These are phyloP conservation scores for Lepeophtheirus nordmannii DNA, from an alignment of 2,888 invertebrate species.

Conservation along the genomic window DNA sequence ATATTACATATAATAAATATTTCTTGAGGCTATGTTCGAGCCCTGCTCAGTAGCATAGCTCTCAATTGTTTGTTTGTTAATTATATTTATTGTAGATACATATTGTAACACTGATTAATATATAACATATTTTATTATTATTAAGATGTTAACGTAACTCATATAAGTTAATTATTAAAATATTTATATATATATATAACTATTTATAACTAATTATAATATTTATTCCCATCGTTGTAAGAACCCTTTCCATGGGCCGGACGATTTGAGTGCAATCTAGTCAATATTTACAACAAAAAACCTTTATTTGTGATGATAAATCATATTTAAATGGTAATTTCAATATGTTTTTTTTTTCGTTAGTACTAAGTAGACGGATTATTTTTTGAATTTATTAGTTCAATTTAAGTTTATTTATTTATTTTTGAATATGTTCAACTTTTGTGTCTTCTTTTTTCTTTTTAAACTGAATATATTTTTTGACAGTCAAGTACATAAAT, in stretches of 20 bases:
- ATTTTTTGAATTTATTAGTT: background rate
- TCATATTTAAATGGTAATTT: background rate
- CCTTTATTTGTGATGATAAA: background rate
- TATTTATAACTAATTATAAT: background rate
- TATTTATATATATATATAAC: background rate
- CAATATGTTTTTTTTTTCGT: too few species aligned
- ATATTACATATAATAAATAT: background rate
- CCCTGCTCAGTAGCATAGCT: background rate
- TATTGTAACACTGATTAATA: too few species aligned
- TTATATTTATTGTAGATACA: background rate
- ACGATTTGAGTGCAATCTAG: constrained; percentile 5
- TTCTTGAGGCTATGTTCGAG: too few species aligned
- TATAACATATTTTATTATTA: too few species aligned
- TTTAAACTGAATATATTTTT: background rate
- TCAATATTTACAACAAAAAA: background rate
- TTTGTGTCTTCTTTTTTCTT: background rate
- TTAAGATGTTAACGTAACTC: background rate
- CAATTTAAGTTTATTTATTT: background rate
- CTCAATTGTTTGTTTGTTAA: background rate
- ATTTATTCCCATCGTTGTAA: background rate
- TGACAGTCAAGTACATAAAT: too few species aligned
- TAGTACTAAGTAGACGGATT: too few species aligned
- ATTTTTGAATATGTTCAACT: background rate
- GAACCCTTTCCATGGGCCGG: background rate
- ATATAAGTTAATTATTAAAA: background rate